Base-by-base conservation (phyloP, 92 coral and sea anemone genomes). In the Umimayanthus chanpuru region DNA sequence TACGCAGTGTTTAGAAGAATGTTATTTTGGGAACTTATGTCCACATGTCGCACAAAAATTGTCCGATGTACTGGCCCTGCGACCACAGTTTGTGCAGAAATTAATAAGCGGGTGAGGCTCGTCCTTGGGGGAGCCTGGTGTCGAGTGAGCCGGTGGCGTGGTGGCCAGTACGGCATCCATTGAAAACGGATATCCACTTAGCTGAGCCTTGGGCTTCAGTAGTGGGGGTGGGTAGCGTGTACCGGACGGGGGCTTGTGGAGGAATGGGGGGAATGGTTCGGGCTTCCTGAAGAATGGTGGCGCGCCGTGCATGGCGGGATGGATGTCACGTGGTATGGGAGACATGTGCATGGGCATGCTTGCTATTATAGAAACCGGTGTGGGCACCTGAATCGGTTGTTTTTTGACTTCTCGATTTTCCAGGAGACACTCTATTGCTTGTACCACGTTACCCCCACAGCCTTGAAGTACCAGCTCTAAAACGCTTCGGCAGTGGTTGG, bases 1-100 rank as follows among this genome's bases (percentile, higher is more conserved):
- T 66, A 7, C 28, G 64, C 11, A 83, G 47, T 43, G 26, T 83
- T 30, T 40, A 21, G 49, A 77, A 43, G 77, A 39, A 18, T 4
- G 56, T 81, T 76, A 93, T 80, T 89, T 87, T 64, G 86, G 88
- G 20, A 96, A 90, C 68, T 93, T 96, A 76, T 95, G 94, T 58
- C 99, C 99, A 77, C 99, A 97, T 9, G 89, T 90, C 26, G 98
- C 98, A 80, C 99, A 97, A 68, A 95, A 97, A 82, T 97, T 97
- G 86, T 97, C 98, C n/a, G 87, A 74, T 18, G 32, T 89, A 84
- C 81, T 93, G 23, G 94, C 95, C 65, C 92, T 94, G 43, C 96
- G 91, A 20, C 99, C 99, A 82, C 99, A 97, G 82, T 97, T 89
- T 25, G 98, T 97, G 81, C 99, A 97, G 86, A 89, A 97, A 68